phyloP scores from a whole-genome alignment of 2,888 invertebrate species.

The Agrochola circellaris region DNA sequence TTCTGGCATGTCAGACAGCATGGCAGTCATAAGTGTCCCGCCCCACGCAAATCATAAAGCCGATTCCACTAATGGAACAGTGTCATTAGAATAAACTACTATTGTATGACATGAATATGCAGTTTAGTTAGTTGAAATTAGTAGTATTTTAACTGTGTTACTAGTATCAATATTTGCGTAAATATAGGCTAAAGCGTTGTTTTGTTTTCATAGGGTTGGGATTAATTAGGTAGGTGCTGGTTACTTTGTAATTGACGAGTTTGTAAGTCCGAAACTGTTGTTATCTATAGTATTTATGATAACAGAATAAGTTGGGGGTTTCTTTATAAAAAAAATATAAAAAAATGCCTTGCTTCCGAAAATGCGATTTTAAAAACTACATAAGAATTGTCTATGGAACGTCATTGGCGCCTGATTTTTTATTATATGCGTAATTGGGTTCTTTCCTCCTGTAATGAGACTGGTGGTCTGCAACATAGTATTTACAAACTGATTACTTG shows the following conservation, averaged over 20 bases:
- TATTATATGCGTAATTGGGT: not conserved
- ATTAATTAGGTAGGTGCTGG: not conserved
- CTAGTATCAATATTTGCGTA: not conserved
- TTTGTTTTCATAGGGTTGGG: not conserved
- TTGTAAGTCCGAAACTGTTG: no score
- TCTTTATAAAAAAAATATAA: no score
- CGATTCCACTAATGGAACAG: slow-evolving; percentile 43
- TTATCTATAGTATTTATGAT: no score
- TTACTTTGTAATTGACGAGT: not conserved
- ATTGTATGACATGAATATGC: slow-evolving; percentile 29
- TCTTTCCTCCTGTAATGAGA: not conserved
- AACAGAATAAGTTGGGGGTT: no score
- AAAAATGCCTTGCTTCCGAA: not conserved
- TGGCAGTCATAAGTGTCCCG: slow-evolving; percentile 45
- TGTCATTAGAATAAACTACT: slow-evolving; percentile 23
- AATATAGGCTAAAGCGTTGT: not conserved
- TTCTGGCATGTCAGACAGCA: slow-evolving; percentile 43
- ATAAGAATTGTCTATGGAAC: not conserved
- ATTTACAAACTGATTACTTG: no score
- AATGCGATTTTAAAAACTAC: not conserved
- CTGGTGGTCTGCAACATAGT: no score
- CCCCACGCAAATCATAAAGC: slow-evolving; percentile 58
- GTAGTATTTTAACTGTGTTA: not conserved
- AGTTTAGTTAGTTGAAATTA: slow-evolving; percentile 9
- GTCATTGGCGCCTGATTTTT: not conserved